Evolutionary conservation across 2,888 invertebrate species (phyloP).

Genomic region (Andrena bucephala): DNA sequence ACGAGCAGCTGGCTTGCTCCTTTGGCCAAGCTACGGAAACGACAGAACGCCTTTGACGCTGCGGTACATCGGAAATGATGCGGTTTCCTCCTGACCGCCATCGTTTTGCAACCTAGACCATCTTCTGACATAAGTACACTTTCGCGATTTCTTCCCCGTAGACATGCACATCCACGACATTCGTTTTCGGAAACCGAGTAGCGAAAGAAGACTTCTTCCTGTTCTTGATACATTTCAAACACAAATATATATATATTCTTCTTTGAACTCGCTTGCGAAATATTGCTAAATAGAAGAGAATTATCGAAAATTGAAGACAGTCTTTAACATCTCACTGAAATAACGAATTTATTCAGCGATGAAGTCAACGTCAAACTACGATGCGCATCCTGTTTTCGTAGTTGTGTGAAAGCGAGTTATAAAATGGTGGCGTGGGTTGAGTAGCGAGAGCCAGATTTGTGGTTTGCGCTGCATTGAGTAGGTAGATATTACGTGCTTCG

Average conservation of each 20-base stretch:
- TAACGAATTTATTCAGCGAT: neutral
- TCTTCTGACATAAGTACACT: neutral
- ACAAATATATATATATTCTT: neutral
- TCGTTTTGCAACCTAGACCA: constrained; percentile 15
- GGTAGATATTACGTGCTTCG: constrained; percentile 17
- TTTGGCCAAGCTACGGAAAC: constrained; percentile 18
- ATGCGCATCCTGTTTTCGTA: neutral
- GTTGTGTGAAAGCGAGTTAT: constrained; percentile 13
- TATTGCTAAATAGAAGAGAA: neutral
- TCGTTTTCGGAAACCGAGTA: neutral
- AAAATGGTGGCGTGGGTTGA: constrained; percentile 12
- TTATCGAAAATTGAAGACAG: neutral
- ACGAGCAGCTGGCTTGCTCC: constrained; percentile 50
- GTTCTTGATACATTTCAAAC: neutral
- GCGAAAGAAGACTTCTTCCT: neutral
- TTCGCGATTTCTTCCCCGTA: neutral
- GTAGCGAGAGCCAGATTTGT: constrained; percentile 16
- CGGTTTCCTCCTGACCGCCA: constrained; percentile 42
- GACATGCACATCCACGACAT: neutral
- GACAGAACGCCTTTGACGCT: constrained; percentile 49
- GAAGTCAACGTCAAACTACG: neutral
- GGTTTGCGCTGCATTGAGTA: constrained; percentile 14
- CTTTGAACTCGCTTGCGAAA: neutral
- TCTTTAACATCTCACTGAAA: neutral
- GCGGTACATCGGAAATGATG: constrained; percentile 57